Percentiles rank a stretch among this genome's conserved stretches.
Evolutionary conservation across 2,888 invertebrate species (phyloP).

Genomic region (Lithodes maja): DNA sequence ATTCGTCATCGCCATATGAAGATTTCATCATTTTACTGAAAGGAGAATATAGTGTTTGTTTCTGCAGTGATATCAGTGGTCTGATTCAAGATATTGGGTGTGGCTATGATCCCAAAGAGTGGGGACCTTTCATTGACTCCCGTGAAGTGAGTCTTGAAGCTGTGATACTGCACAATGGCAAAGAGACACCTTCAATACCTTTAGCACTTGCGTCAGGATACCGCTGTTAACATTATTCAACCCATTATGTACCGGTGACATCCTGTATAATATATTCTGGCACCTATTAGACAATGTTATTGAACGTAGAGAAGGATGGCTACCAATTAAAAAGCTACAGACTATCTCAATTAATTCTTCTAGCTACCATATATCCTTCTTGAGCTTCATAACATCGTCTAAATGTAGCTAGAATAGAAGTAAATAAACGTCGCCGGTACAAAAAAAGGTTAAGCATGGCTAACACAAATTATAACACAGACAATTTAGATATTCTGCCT

Average conservation of each 20-base stretch:
- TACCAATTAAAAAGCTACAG: too few relatives aligned
- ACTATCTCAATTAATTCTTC: too few relatives aligned
- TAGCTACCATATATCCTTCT: too few relatives aligned
- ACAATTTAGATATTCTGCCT: too few relatives aligned
- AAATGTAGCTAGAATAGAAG: too few relatives aligned
- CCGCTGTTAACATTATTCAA: conserved; percentile 63
- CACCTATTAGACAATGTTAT: conserved; percentile 65
- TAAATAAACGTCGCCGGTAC: too few relatives aligned
- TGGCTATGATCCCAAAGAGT: conserved; percentile 37
- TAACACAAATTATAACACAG: too few relatives aligned
- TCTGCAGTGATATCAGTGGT: conserved; percentile 42
- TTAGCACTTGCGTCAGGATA: conserved; percentile 65
- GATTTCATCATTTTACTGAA: conserved; percentile 44
- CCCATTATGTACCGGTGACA: too few relatives aligned
- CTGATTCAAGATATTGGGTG: conserved; percentile 34
- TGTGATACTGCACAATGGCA: conserved; percentile 43
- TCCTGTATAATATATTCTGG: too few relatives aligned
- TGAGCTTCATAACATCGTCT: too few relatives aligned
- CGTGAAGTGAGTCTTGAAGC: conserved; percentile 42
- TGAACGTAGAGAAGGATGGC: too few relatives aligned
- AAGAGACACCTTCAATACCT: conserved; percentile 53
- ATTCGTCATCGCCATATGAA: conserved; percentile 37
- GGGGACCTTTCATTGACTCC: conserved; percentile 46
- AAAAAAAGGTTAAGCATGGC: too few relatives aligned
- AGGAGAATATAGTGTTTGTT: conserved; percentile 33